phyloP scores from a whole-genome alignment of 2,113 vertebrate genomes.

The Pimephales promelas region DNA sequence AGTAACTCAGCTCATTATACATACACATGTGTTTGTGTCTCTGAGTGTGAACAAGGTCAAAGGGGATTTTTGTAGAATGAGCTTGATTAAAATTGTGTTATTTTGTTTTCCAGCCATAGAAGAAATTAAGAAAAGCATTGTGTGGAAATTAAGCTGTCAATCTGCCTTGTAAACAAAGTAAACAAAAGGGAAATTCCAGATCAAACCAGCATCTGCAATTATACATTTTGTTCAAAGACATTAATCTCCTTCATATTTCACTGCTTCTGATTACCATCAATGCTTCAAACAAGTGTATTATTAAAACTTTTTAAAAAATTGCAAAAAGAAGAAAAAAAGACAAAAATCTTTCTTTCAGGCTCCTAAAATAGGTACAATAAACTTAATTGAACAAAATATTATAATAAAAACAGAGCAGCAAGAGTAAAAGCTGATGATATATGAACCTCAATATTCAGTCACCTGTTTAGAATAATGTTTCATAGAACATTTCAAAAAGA shows the following conservation, averaged over 20 bases:
- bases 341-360: not conserved
- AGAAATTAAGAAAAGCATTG: not conserved
- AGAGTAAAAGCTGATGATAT: not conserved
- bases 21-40: conserved; percentile 19
- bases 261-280: not conserved
- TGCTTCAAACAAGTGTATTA: not conserved
- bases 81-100: conserved; percentile 47
- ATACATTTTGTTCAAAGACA: conserved; percentile 7
- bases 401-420: not conserved
- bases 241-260: not conserved
- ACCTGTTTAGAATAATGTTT: not conserved
- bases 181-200: conserved; percentile 18
- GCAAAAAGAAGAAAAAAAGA: not conserved
- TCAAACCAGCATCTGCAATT: not conserved
- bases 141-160: conserved; percentile 5
- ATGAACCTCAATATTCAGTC: not conserved
- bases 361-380: not conserved
- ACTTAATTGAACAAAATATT: not conserved
- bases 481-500: not conserved
- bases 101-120: conserved; percentile 1
- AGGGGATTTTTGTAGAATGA: conserved; percentile 33
- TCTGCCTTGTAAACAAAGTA: not conserved
- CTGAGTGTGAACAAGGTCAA: conserved; percentile 29
- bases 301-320: not conserved
- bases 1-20: conserved; percentile 42